A percentile compares a stretch with the other conserved stretches of the same genome.
phyloP scores from a whole-genome alignment of 2,888 invertebrate genomes.

The Galerucella calmariensis region DNA sequence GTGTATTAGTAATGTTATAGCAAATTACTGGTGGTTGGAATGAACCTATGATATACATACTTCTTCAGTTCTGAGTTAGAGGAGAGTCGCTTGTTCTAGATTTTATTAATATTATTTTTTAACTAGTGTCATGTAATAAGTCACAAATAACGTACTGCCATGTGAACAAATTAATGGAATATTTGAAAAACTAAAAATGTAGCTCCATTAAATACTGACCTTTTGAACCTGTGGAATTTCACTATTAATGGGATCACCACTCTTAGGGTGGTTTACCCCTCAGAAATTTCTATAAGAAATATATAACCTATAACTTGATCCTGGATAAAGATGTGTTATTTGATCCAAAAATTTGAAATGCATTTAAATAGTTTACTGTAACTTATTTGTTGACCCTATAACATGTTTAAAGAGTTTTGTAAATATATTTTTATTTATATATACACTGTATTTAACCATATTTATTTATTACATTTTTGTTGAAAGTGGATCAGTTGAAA shows the following conservation, averaged over 20 bases:
- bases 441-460: conserved; percentile 33
- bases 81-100: conserved; percentile 20
- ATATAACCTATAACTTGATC: too few species aligned
- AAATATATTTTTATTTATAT: conserved; percentile 38
- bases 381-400: conserved; percentile 27
- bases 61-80: conserved; percentile 19
- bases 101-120: conserved; percentile 17
- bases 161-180: background rate
- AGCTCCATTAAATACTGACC: too few species aligned
- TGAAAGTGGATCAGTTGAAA: conserved; percentile 30
- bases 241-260: too few species aligned
- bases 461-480: conserved; percentile 36
- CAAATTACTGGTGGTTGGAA: too few species aligned
- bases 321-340: background rate
- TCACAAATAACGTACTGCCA: conserved; percentile 16
- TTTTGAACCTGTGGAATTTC: too few species aligned
- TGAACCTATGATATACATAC: background rate
- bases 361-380: conserved; percentile 16
- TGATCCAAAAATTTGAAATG: background rate
- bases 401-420: conserved; percentile 24
- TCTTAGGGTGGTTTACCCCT: too few species aligned
- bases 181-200: background rate
- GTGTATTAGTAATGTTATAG: too few species aligned
- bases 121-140: conserved; percentile 26
- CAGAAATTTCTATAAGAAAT: too few species aligned